A percentile compares a stretch with the other conserved stretches of the same genome.
Conservation (phyloP, 2,888 invertebrate genomes). For the Dastarcus helophoroides region DNA sequence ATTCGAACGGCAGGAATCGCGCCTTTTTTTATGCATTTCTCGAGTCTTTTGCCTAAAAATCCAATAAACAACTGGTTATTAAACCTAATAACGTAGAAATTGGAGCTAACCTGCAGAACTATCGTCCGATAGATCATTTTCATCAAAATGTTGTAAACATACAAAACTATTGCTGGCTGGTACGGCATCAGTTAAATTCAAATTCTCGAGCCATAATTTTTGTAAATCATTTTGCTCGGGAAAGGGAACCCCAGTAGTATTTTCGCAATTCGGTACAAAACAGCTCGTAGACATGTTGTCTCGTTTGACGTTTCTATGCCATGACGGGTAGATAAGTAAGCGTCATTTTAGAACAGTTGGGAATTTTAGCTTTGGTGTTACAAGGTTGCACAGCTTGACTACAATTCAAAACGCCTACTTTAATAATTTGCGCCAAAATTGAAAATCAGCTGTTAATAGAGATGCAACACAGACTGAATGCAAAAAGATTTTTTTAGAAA, state of each 20-base stretch:
- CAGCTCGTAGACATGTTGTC: constrained; percentile 20
- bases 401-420: too few species aligned
- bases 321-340: constrained; percentile 9
- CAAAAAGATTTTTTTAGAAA: too few species aligned
- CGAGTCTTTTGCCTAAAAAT: too few species aligned
- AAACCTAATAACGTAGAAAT: too few species aligned
- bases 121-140: constrained; percentile 12
- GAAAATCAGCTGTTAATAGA: too few species aligned
- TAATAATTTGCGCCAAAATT: too few species aligned
- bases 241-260: constrained; percentile 25
- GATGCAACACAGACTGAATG: too few species aligned
- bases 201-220: constrained; percentile 23
- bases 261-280: constrained; percentile 29
- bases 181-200: constrained; percentile 18
- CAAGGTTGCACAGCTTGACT: too few species aligned
- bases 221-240: constrained; percentile 22
- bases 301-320: constrained; percentile 12
- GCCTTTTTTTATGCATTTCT: too few species aligned
- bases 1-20: too few species aligned
- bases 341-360: constrained; percentile 18
- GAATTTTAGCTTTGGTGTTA: constrained; percentile 13
- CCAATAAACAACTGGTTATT: too few species aligned
- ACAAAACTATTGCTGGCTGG: constrained; percentile 21
- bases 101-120: constrained; percentile 13
- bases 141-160: constrained; percentile 28